Evolutionary conservation across 2,797 vertebrate genomes (phyloP), one percentile per base, ranked within the genome.

Genomic region (Discoglossus pictus): DNA sequence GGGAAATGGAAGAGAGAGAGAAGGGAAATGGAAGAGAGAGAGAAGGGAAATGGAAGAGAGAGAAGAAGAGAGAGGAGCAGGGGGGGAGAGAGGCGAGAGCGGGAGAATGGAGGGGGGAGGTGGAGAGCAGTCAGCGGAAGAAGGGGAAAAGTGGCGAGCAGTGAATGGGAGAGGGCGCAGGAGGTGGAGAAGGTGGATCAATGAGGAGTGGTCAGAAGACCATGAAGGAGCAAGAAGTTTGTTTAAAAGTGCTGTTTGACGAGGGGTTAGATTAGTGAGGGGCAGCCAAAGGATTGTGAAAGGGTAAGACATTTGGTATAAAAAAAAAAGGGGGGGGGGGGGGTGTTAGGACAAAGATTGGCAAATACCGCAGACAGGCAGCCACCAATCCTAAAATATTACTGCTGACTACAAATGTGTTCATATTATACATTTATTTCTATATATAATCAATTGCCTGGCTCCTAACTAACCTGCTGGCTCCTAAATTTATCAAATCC

Each of bases 91-190:
- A 51, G 82, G 83, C 84, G 80, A 84, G 86, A 83, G 82, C 82
- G 78, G 84, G 76, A 82, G 86, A 82, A 82, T 83, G 75, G 75
- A 78, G 82, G 76, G 83, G 79, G 83, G 83, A 80, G 79, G 55
- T 35, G 68, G 55, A 55, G 39, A 78, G 78, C 80, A 79, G 83
- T 78, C 77, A 82, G 83, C 81, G 72, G 56, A 18, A 68, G 48
- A 11, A 31, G 6, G 13, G 12, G 17, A n/a, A 1, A 2, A 2
- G 3, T 71, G 68, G 67, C 73, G 56, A 71, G 75, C 75, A 75
- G 83, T 81, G 79, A 83, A 81, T 79, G 73, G 73, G 68, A 35
- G 39, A 50, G 17, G 38, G 59, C 74, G 75, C 53, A 58, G 66
- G 74, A 73, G 12, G 6, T 73, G 74, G 76, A 75, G 68, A 61